Evolutionary conservation across 1,140 invertebrate species (phyloP).

Genomic region (Daktulosphaira vitifoliae): DNA sequence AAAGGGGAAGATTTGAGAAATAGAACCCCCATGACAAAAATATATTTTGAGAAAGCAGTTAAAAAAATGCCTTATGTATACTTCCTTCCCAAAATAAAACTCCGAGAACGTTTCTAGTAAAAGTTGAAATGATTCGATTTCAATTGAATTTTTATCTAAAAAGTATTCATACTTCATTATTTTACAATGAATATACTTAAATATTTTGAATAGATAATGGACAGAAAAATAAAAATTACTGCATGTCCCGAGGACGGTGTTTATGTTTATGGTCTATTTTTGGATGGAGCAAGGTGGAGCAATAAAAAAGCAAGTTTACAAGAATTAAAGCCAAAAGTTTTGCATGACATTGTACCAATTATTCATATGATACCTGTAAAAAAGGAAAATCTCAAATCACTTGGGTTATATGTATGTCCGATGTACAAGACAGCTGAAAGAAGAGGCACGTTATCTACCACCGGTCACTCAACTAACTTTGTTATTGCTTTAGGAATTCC

Average conservation of each 20-base stretch:
- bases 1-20: no score
- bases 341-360: conserved; percentile 70
- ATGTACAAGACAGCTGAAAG: conserved; percentile 65
- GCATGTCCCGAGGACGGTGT: conserved; percentile 61
- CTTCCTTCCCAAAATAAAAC: no score
- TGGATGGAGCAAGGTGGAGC: conserved; percentile 83
- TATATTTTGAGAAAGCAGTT: no score
- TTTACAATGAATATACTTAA: no score
- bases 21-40: no score
- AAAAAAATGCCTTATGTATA: no score
- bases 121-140: no score
- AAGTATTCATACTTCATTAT: no score
- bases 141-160: no score
- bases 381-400: conserved; percentile 5
- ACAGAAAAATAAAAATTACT: conserved; percentile 43
- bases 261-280: conserved; percentile 66
- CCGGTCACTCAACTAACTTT: conserved; percentile 73
- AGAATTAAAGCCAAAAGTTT: conserved; percentile 72
- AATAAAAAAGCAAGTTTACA: conserved; percentile 54
- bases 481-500: conserved; percentile 61
- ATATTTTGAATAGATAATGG: conserved; percentile 42
- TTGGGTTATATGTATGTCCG: conserved; percentile 55
- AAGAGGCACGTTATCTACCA: conserved; percentile 61
- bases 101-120: no score
- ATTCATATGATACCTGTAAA: conserved; percentile 45